These are phyloP conservation scores for Reticulitermes speratus DNA, from an alignment of 1,140 invertebrate genomes.

Conservation along the genomic window DNA sequence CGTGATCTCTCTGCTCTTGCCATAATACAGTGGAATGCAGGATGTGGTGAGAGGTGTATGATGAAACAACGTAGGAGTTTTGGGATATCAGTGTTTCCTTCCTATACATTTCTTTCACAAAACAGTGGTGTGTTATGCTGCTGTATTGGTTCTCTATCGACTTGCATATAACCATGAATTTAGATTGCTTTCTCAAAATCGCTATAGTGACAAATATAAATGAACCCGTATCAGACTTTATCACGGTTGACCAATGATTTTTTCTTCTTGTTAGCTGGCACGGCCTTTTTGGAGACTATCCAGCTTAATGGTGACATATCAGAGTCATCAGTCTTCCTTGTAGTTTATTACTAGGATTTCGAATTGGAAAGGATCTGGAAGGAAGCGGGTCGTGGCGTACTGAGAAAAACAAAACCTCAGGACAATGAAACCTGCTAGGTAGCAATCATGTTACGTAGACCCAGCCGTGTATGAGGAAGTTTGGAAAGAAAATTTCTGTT, in stretches of 20 bases:
- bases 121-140: not conserved
- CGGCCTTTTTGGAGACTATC: not conserved
- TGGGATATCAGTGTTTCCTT: not conserved
- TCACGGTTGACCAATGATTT: not conserved
- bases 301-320: not conserved
- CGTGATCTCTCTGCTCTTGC: no score
- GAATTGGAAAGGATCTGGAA: no score
- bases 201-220: not conserved
- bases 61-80: not conserved
- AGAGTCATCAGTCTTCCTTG: no score
- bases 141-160: not conserved
- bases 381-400: no score
- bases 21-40: no score
- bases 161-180: not conserved
- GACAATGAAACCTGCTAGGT: no score
- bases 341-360: no score
- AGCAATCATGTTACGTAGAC: no score
- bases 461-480: no score
- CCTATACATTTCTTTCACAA: not conserved
- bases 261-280: not conserved
- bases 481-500: no score
- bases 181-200: not conserved
- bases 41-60: no score
- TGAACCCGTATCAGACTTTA: not conserved
- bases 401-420: no score